Conservation (phyloP, 2,888 invertebrate species). For the Stenolophus ochropezus region DNA sequence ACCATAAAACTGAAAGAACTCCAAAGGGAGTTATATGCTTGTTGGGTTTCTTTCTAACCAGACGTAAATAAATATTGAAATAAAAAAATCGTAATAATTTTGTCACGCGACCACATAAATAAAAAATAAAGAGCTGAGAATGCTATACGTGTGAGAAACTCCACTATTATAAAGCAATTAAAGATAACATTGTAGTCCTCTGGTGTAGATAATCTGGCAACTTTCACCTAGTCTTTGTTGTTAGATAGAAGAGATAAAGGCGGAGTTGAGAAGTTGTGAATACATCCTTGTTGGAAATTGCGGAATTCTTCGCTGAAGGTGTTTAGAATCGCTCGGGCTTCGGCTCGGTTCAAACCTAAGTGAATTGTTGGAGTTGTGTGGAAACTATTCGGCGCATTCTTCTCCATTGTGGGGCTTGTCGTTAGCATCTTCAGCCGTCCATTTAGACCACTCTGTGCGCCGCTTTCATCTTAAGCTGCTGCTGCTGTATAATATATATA, state of each 20-base stretch:
- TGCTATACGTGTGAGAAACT: too few relatives aligned
- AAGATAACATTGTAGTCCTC: neutral
- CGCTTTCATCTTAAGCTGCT: slow-evolving; percentile 42
- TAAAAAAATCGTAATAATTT: too few relatives aligned
- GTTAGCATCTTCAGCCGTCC: slow-evolving; percentile 37
- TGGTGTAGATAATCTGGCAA: neutral
- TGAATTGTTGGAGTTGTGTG: slow-evolving; percentile 21
- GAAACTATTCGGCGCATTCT: slow-evolving; percentile 26
- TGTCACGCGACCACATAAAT: too few relatives aligned
- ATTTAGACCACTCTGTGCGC: slow-evolving; percentile 51
- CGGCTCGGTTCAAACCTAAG: neutral
- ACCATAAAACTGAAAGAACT: too few relatives aligned
- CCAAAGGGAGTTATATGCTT: too few relatives aligned
- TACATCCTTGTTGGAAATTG: neutral
- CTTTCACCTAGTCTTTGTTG: neutral
- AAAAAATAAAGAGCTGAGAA: too few relatives aligned
- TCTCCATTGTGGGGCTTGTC: slow-evolving; percentile 36
- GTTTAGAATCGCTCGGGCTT: neutral
- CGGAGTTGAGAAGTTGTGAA: neutral
- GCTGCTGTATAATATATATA: slow-evolving; percentile 39
- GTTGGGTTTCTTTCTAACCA: too few relatives aligned
- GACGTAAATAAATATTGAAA: too few relatives aligned
- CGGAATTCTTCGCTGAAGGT: neutral
- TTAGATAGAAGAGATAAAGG: neutral
- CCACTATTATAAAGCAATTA: neutral